Evolutionary conservation across 2,888 invertebrate genomes (phyloP).

Genomic region (Plagodis dolabraria): DNA sequence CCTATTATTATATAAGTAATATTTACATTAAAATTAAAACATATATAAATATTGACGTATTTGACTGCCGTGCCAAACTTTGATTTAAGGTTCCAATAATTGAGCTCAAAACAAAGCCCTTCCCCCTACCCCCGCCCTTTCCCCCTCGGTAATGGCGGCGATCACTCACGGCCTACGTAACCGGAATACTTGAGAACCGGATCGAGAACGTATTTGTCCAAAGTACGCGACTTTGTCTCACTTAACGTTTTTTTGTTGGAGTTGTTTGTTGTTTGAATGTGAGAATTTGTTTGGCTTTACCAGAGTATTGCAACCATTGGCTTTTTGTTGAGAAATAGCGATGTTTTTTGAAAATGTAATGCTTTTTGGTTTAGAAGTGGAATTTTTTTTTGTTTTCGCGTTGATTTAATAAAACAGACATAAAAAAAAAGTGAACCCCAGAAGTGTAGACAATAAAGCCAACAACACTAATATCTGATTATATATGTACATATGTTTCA

Average conservation of each 20-base stretch:
- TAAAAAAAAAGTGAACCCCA: too few relatives aligned
- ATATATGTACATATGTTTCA: too few relatives aligned
- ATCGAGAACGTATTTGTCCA: conserved; percentile 28
- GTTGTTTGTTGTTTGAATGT: conserved; percentile 39
- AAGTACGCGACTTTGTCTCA: conserved; percentile 41
- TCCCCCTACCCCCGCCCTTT: background rate
- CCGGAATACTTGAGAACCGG: conserved; percentile 29
- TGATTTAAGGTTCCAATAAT: conserved; percentile 8
- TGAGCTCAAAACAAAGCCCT: conserved; percentile 16
- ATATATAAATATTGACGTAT: too few relatives aligned
- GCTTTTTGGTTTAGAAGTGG: too few relatives aligned
- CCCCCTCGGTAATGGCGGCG: conserved; percentile 33
- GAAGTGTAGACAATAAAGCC: too few relatives aligned
- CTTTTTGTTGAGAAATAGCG: conserved; percentile 16
- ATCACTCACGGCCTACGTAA: conserved; percentile 40
- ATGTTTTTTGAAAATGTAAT: background rate
- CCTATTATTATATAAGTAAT: too few relatives aligned
- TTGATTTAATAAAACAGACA: too few relatives aligned
- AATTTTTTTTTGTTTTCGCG: too few relatives aligned
- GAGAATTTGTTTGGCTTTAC: conserved; percentile 37
- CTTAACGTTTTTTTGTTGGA: conserved; percentile 41
- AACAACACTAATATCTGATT: too few relatives aligned
- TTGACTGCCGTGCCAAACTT: too few relatives aligned
- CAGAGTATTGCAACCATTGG: conserved; percentile 23
- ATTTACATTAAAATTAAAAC: too few relatives aligned